Evolutionary conservation across 2,888 invertebrate species (phyloP).

Genomic region (Globia sparganii): DNA sequence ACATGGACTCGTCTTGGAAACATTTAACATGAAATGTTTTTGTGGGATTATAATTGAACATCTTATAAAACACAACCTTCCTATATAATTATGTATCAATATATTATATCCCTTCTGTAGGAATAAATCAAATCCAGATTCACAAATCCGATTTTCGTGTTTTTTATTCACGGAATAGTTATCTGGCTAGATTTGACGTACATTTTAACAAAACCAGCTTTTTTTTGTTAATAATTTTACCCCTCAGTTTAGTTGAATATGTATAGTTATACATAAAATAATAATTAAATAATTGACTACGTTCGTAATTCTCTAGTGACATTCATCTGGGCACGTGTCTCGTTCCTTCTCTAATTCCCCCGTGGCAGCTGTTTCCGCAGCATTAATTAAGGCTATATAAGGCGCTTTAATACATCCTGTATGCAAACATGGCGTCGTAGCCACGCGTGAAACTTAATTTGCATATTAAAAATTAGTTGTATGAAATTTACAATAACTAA

Average conservation of each 20-base stretch:
- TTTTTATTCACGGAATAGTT: conserved; percentile 1
- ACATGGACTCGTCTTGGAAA: too few species aligned
- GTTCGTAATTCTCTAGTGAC: conserved; percentile 5
- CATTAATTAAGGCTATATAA: not conserved
- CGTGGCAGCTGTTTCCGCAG: not conserved
- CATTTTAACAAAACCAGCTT: not conserved
- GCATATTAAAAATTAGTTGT: not conserved
- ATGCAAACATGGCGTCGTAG: not conserved
- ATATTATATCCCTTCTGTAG: not conserved
- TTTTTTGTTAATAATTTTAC: not conserved
- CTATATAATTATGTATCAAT: not conserved
- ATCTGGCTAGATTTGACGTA: not conserved
- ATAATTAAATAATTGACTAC: not conserved
- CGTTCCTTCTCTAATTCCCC: not conserved
- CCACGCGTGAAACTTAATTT: not conserved
- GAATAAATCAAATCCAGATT: not conserved
- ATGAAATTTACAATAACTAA: not conserved
- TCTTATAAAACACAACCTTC: not conserved
- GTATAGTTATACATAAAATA: too few species aligned
- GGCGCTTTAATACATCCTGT: not conserved
- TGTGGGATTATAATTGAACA: too few species aligned
- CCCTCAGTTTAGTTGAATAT: not conserved
- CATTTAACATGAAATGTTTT: too few species aligned
- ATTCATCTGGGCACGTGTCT: not conserved
- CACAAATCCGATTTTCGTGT: not conserved